Base-by-base conservation (phyloP, 2,113 vertebrate species). In the Urocitellus parryii region DNA sequence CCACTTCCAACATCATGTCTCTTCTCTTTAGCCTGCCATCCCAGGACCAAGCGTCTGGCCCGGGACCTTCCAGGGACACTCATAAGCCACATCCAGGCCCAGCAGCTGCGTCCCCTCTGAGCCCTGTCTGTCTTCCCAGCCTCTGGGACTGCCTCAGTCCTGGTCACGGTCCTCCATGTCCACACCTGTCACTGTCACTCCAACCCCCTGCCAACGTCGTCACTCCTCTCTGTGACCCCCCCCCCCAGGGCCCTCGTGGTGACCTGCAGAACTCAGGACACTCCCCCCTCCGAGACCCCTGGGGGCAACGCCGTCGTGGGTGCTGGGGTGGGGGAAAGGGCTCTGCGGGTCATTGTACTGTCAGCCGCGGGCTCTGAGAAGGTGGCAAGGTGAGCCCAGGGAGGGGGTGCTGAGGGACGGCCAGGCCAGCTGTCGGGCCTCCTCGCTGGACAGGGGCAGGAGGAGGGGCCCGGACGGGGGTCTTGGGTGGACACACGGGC, bases 251-350 rank as follows among this genome's bases (percentile, higher is more conserved):
- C 7, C 45, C 45, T 45, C 1, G 45, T 8, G 45, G 9, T 45
- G 45, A 9, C 45, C 7, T 45, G 45, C 8, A 8, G 45, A 1
- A 9, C 24, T n/a, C 20, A 11, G 18, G 32, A 7, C 13, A 34
- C n/a, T 24, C 48, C 53, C 51, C 51, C n/a, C 22, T 79, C 32
- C 32, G 45, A 5, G 32, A 39, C 7, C 53, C 45, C 4, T 0
- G 17, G 51, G 37, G 34, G 8, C 27, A 2, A 4, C 17, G 2
- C 29, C 29, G 1, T 51, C 53, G 11, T n/a, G 8, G 48, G 87
- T 51, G 42, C 7, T 25, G n/a, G 1, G 42, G 29, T 4, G 39
- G 32, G 22, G 32, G 3, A 0, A 6, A 39, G 53, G 2, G 8
- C 16, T 65, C 8, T 56, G 18, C 5, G 63, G n/a, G 25, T 11